phyloP scores from a whole-genome alignment of 2,113 vertebrate genomes.

The Circaetus gallicus region DNA sequence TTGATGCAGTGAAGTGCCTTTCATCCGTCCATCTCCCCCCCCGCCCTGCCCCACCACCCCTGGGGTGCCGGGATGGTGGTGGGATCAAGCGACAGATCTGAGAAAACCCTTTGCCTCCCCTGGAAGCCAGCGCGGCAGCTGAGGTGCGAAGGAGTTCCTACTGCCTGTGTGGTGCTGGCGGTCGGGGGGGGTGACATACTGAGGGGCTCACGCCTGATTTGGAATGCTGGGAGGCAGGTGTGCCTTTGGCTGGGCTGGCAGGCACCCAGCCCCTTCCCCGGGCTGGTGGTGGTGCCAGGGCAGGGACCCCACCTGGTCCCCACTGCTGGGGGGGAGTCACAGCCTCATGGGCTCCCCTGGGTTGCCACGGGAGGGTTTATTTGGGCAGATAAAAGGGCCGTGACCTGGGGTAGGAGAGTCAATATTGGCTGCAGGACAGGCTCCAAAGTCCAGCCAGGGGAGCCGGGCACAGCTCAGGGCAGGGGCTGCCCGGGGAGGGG shows the following conservation, averaged over 20 bases:
- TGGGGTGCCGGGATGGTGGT: accelerated
- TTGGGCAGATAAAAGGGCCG: background rate
- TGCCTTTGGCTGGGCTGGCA: background rate
- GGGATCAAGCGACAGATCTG: background rate
- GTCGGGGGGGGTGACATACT: accelerated
- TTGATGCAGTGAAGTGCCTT: too few species aligned
- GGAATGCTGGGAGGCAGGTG: background rate
- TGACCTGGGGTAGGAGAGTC: background rate
- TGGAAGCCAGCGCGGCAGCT: accelerated
- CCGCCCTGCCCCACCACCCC: too few species aligned
- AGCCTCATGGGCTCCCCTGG: background rate
- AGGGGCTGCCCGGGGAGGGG: background rate
- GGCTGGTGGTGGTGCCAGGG: background rate
- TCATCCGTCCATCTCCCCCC: too few species aligned
- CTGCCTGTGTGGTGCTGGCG: accelerated
- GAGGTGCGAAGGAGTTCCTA: background rate
- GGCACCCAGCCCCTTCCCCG: background rate
- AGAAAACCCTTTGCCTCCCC: background rate
- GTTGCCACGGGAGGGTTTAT: background rate
- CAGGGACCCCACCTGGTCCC: background rate
- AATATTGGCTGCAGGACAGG: background rate
- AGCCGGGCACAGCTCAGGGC: accelerated
- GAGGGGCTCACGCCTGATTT: background rate
- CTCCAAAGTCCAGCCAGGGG: background rate
- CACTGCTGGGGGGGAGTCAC: too few species aligned